phyloP scores from a whole-genome alignment of 2,113 vertebrate species.

The Sylvilagus bachmani region DNA sequence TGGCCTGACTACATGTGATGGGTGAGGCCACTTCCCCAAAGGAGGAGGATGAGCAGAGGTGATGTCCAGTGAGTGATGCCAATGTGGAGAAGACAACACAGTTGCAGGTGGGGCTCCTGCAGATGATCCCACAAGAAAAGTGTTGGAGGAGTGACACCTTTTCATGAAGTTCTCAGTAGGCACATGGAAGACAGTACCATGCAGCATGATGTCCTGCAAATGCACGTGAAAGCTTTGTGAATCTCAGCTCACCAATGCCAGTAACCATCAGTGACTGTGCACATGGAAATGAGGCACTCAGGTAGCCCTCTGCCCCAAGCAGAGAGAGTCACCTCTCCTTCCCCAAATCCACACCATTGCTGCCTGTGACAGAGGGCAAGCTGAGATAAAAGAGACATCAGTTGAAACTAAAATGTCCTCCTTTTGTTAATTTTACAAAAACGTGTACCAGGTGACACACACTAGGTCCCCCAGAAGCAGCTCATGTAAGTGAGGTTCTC shows the following conservation, averaged over 20 bases:
- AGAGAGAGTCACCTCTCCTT: not conserved
- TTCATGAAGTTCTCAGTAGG: not conserved
- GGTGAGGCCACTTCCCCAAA: not conserved
- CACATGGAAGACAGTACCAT: not conserved
- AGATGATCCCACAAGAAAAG: not conserved
- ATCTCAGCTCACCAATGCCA: not conserved
- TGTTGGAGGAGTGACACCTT: not conserved
- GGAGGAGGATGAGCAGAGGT: not conserved
- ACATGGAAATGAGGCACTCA: not conserved
- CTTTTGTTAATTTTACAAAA: not conserved
- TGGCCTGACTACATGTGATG: not conserved
- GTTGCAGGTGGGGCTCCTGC: not conserved
- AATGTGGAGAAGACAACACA: not conserved
- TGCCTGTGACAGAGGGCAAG: not conserved
- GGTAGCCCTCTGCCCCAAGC: not conserved
- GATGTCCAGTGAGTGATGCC: not conserved
- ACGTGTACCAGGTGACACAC: not conserved
- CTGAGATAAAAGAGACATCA: not conserved
- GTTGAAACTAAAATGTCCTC: not conserved
- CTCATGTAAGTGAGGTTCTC: too few species aligned
- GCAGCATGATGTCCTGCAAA: not conserved
- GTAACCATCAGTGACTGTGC: not conserved
- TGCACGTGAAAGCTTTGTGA: not conserved
- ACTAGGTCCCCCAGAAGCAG: not conserved
- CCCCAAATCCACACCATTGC: not conserved